Evolutionary conservation across 1,140 invertebrate genomes (phyloP), one percentile per base, ranked within the genome.

Genomic region (Lucilia cuprina): DNA sequence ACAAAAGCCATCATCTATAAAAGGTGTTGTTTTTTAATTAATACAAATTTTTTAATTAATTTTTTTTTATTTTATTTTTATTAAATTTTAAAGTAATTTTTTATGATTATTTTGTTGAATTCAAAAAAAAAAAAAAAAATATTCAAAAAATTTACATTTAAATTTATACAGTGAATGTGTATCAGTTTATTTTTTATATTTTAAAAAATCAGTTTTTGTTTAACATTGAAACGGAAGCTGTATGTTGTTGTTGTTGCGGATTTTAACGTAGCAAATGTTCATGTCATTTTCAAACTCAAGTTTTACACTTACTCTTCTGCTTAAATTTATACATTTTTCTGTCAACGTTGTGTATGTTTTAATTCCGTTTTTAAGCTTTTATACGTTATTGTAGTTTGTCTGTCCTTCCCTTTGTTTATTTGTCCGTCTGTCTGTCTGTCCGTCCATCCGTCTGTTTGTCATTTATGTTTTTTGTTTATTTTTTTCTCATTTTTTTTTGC

Each of bases 151-250:
- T 70, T 10, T 70, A 55, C 50, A 55, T 70, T 21, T 8, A 70
- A 70, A 70, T 70, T 70, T 70, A 70, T 60, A 14, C 14, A 21
- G 65, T 70, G 65, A 70, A 70, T 70, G 65, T 70, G 21, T 19
- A 70, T 70, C 65, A 70, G 8, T 21, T 70, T 70, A 2, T 70
- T 25, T 21, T 19, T 70, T 70, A n/a, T n/a, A n/a, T 70, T 17
- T 70, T 70, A 0, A 60, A 30, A 30, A 30, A 2, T 30, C 25
- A 30, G 25, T 30, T 30, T 30, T 30, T 19, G 9, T 70, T 70
- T 70, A 70, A 70, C 65, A 70, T 70, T 70, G 65, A 70, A 70
- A 70, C 65, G 21, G 65, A 70, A 70, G 65, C 65, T 70, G 65
- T n/a, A 70, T 70, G 65, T 70, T 21, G n/a, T 70, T 70, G 19